phyloP scores from a whole-genome alignment of 2,888 invertebrate species.

The Metellina segmentata region DNA sequence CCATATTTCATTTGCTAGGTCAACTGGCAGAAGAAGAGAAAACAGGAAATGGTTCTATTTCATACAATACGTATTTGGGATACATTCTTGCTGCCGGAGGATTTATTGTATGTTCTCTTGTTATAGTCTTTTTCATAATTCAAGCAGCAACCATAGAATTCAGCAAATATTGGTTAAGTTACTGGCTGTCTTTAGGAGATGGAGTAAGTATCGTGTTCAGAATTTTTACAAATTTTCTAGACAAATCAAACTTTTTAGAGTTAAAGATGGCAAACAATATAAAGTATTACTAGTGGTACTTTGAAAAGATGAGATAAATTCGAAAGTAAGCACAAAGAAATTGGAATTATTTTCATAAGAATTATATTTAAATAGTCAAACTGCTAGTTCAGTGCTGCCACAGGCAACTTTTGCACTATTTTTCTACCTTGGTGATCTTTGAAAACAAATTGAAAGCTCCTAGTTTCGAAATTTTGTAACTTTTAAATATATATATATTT shows the following conservation, averaged over 20 bases:
- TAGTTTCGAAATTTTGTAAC: neutral
- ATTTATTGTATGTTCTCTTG: slow-evolving; percentile 81
- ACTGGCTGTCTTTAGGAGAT: slow-evolving; percentile 83
- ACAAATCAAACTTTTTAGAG: neutral
- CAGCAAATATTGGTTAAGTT: slow-evolving; percentile 85
- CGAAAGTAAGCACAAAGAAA: too few relatives aligned
- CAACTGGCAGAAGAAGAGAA: slow-evolving; percentile 81
- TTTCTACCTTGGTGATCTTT: too few relatives aligned
- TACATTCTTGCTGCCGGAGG: slow-evolving; percentile 84
- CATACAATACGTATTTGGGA: slow-evolving; percentile 80
- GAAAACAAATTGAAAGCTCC: too few relatives aligned
- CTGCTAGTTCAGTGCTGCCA: too few relatives aligned
- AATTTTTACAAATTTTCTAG: neutral
- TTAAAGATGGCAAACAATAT: neutral
- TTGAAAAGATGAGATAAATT: too few relatives aligned
- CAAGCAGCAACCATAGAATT: slow-evolving; percentile 84
- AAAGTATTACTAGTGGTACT: neutral
- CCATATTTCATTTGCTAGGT: slow-evolving; percentile 73
- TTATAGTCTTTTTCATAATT: slow-evolving; percentile 82
- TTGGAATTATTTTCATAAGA: too few relatives aligned
- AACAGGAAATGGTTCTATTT: slow-evolving; percentile 80
- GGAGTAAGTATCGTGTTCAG: slow-evolving; percentile 78
- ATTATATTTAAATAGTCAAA: too few relatives aligned
- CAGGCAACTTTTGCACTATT: too few relatives aligned
- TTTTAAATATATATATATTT: too few relatives aligned